phyloP scores from a whole-genome alignment of 2,888 invertebrate species.

The Xanthostigma xanthostigma region DNA sequence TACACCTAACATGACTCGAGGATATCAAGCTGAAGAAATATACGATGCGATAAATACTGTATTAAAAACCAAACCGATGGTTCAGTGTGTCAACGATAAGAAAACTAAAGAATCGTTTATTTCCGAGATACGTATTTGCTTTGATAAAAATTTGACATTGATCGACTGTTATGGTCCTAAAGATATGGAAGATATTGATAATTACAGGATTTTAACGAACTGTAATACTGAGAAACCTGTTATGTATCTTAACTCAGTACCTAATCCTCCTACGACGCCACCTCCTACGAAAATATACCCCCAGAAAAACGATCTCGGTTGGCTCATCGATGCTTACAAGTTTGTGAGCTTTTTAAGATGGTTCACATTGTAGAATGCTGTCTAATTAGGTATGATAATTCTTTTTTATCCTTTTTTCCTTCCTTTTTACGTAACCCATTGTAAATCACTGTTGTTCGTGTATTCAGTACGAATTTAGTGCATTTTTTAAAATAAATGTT shows the following conservation, averaged over 20 bases:
- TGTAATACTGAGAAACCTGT: constrained; percentile 38
- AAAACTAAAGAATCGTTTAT: constrained; percentile 40
- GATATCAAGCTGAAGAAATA: constrained; percentile 33
- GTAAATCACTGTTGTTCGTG: no score
- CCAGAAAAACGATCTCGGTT: not conserved
- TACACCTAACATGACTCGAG: constrained; percentile 31
- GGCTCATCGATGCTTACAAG: constrained; percentile 36
- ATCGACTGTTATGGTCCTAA: constrained; percentile 48
- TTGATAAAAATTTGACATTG: constrained; percentile 46
- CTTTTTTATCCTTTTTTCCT: not conserved
- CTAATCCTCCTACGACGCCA: constrained; percentile 17
- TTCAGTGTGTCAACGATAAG: constrained; percentile 47
- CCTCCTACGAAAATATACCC: not conserved
- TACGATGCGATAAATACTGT: constrained; percentile 35
- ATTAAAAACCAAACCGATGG: constrained; percentile 41
- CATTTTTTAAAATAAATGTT: not conserved
- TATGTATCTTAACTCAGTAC: constrained; percentile 38
- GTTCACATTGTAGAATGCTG: constrained; percentile 37
- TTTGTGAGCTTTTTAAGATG: constrained; percentile 42
- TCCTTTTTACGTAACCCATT: no score
- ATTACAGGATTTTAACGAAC: constrained; percentile 38
- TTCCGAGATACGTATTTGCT: constrained; percentile 59
- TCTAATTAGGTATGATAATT: not conserved
- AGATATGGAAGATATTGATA: constrained; percentile 17
- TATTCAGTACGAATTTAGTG: no score